phyloP scores from a whole-genome alignment of 2,888 invertebrate genomes.

The Cylloceria caligata region DNA sequence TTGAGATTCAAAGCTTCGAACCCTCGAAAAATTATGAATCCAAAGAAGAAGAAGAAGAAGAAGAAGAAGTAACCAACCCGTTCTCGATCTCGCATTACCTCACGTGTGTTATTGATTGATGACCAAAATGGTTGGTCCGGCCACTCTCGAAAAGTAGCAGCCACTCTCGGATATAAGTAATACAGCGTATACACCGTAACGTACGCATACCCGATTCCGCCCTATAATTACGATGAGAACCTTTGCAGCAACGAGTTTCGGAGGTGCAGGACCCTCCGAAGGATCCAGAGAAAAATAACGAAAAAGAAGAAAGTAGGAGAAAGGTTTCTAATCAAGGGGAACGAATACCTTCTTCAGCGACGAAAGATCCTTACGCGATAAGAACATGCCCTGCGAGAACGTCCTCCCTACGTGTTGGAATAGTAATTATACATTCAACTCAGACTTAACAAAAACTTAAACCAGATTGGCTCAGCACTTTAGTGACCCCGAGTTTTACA shows the following conservation, averaged over 20 bases:
- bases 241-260: conserved; percentile 55
- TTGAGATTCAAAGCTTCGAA: conserved; percentile 17
- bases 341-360: conserved; percentile 25
- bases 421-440: conserved; percentile 34
- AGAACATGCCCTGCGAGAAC: conserved; percentile 12
- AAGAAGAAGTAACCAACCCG: conserved; percentile 20
- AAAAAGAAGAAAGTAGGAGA: conserved; percentile 5
- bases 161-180: conserved; percentile 41
- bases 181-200: conserved; percentile 21
- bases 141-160: conserved; percentile 41
- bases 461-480: conserved; percentile 1
- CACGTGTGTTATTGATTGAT: conserved; percentile 65
- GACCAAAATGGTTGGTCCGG: conserved; percentile 52
- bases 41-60: conserved; percentile 22
- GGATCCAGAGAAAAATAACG: conserved; percentile 6
- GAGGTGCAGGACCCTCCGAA: conserved; percentile 30
- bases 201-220: conserved; percentile 38
- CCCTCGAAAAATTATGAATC: conserved; percentile 21
- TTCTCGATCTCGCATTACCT: conserved; percentile 56
- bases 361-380: conserved; percentile 44
- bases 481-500: conserved; percentile 6
- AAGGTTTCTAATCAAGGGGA: conserved; percentile 54
- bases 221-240: conserved; percentile 59
- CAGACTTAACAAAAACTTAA: neutral
- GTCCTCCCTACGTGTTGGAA: conserved; percentile 19